These are phyloP conservation scores for Isotomurus palustris DNA, from an alignment of 2,888 invertebrate species.

Conservation along the genomic window DNA sequence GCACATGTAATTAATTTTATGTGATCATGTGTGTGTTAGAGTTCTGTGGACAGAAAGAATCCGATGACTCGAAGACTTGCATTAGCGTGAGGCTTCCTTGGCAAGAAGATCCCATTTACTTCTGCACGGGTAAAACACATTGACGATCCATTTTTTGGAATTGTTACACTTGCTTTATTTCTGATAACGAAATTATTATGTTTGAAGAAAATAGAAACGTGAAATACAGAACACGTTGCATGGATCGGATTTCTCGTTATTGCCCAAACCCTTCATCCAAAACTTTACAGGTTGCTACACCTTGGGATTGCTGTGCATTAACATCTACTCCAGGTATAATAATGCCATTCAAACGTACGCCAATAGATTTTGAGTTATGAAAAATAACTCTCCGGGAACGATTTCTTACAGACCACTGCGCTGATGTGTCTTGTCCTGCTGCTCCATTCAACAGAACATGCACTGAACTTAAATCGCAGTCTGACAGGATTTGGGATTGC, in stretches of 20 bases:
- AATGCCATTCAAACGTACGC: no score
- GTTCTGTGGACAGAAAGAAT: conserved; percentile 24
- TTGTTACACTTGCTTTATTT: background rate
- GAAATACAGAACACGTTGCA: conserved; percentile 28
- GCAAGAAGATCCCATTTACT: conserved; percentile 35
- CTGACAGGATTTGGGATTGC: conserved; percentile 28
- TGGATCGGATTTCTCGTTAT: conserved; percentile 15
- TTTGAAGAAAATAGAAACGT: conserved; percentile 30
- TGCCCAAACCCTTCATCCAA: conserved; percentile 18
- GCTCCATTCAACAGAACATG: conserved; percentile 40
- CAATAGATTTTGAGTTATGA: no score
- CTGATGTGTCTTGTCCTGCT: conserved; percentile 28
- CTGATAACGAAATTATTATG: background rate
- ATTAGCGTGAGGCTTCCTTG: conserved; percentile 34
- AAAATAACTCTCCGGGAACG: background rate
- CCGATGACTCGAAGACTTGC: conserved; percentile 31
- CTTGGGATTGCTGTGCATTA: conserved; percentile 37
- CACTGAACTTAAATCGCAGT: conserved; percentile 22
- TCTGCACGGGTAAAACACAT: conserved; percentile 27
- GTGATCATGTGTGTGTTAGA: background rate
- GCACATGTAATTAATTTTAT: no score
- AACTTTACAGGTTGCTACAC: conserved; percentile 33
- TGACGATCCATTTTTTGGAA: background rate
- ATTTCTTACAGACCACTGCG: conserved; percentile 26
- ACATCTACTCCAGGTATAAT: conserved; percentile 28